These are phyloP conservation scores for Actinia tenebrosa DNA, from an alignment of 64 coral and sea anemone species.

Conservation along the genomic window DNA sequence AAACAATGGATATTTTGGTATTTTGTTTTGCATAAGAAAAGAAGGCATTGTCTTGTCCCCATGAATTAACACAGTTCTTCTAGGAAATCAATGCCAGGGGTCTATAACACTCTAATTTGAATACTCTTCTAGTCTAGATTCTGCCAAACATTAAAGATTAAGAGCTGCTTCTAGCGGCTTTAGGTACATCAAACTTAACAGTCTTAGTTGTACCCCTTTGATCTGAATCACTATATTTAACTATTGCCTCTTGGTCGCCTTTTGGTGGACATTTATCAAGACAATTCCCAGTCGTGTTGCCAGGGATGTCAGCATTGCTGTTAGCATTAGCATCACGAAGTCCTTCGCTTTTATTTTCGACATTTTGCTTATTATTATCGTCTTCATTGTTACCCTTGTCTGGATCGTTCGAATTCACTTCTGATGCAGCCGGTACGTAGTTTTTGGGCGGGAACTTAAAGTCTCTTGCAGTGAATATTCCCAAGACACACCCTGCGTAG, in stretches of 20 bases:
- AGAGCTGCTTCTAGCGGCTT: not conserved
- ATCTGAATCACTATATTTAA: not conserved
- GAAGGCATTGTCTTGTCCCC: too few species aligned
- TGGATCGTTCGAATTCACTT: not conserved
- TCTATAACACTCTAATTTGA: not conserved
- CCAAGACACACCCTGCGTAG: conserved; percentile 47
- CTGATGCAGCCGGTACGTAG: not conserved
- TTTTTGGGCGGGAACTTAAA: not conserved
- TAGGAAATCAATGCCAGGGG: too few species aligned
- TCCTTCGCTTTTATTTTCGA: not conserved
- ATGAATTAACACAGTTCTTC: too few species aligned
- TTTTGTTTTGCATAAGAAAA: too few species aligned
- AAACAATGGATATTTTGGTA: too few species aligned
- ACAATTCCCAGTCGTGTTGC: not conserved
- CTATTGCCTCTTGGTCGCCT: not conserved
- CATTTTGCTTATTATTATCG: not conserved
- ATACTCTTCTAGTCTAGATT: not conserved
- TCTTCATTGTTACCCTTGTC: not conserved
- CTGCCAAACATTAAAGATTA: not conserved
- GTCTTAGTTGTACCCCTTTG: not conserved
- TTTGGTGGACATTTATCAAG: not conserved
- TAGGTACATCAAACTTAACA: not conserved
- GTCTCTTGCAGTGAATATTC: conserved; percentile 40
- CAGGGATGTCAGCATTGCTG: not conserved
- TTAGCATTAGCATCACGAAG: not conserved